These are phyloP conservation scores for Galemys pyrenaicus DNA, from an alignment of 2,113 vertebrate species.

Conservation along the genomic window DNA sequence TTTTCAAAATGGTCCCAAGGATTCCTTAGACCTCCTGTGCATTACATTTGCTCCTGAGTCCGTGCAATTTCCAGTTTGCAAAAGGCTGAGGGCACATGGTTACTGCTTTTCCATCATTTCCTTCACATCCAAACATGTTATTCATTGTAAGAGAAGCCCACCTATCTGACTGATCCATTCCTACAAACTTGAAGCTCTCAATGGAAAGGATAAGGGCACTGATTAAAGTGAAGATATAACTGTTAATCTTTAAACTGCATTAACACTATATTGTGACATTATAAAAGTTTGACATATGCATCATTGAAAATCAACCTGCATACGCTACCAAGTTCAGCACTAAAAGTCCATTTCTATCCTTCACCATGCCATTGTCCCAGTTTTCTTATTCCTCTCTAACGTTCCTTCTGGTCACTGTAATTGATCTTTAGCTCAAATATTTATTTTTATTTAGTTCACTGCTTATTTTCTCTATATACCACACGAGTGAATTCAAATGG, in stretches of 20 bases:
- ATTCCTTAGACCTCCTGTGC: neutral
- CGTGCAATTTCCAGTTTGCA: conserved; percentile 35
- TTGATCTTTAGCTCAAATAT: too few relatives aligned
- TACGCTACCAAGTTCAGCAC: too few relatives aligned
- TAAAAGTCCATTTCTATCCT: too few relatives aligned
- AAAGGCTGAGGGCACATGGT: neutral
- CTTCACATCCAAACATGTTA: conserved; percentile 31
- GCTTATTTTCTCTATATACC: too few relatives aligned
- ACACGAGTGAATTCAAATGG: too few relatives aligned
- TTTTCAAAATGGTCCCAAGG: neutral
- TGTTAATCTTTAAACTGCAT: neutral
- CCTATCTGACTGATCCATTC: conserved; percentile 1
- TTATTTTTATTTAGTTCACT: too few relatives aligned
- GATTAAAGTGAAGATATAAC: conserved; percentile 68
- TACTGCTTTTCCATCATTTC: conserved; percentile 55
- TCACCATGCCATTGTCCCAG: too few relatives aligned
- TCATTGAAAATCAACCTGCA: too few relatives aligned
- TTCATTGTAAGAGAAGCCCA: neutral
- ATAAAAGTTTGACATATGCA: too few relatives aligned
- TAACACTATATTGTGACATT: too few relatives aligned
- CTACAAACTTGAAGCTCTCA: conserved; percentile 38
- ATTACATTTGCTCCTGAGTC: neutral
- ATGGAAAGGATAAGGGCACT: conserved; percentile 34
- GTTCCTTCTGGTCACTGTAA: too few relatives aligned
- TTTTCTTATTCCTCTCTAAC: too few relatives aligned